Base-by-base conservation (phyloP, 2,888 invertebrate genomes). In the Achlya flavicornis region DNA sequence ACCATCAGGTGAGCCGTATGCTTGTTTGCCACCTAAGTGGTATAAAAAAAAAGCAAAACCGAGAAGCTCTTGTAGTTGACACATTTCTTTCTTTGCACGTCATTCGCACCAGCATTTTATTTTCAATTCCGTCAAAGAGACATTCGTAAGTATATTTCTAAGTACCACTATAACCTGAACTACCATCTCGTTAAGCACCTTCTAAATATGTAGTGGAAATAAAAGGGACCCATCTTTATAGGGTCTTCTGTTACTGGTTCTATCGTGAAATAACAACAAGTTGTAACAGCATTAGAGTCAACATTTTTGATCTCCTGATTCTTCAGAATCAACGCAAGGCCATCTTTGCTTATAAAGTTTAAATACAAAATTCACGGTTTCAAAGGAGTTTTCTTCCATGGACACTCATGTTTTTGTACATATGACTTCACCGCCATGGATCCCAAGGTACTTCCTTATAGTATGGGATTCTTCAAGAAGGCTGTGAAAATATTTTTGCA, bases 141-240 rank as follows among this genome's bases (percentile, higher is more conserved):
- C 53, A 10, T 53, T 53, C 53, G 19, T 53, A 16, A 53, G 53
- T 53, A 53, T 53, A 53, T 48, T 16, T 48, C 48, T 16, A 48
- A 16, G 48, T n/a, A 48, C 48, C 48, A 48, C 16, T 48, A 8
- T 48, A 48, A 16, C 48, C 16, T 48, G 48, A 48, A 2, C 48
- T n/a, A n/a, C 48, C 48, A 16, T 16, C 48, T 48, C 48, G 16
- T 48, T 48, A 48, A 48, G 48, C 48, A 48, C 48, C 48, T 48
- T 48, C 48, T 48, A 16, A 48, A 48, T 48, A 48, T 48, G 48
- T 48, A 48, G 48, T 48, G 48, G 48, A 48, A 48, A 48, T 48
- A n/a, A n/a, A 48, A 48, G 48, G 48, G 48, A 48, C 8, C 5
- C 16, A 48, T 48, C 48, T 48, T 48, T 48, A 48, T n/a, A 16